Evolutionary conservation across 2,888 invertebrate species (phyloP), one percentile per base, ranked within the genome.

Genomic region (Drosophila quinaria): DNA sequence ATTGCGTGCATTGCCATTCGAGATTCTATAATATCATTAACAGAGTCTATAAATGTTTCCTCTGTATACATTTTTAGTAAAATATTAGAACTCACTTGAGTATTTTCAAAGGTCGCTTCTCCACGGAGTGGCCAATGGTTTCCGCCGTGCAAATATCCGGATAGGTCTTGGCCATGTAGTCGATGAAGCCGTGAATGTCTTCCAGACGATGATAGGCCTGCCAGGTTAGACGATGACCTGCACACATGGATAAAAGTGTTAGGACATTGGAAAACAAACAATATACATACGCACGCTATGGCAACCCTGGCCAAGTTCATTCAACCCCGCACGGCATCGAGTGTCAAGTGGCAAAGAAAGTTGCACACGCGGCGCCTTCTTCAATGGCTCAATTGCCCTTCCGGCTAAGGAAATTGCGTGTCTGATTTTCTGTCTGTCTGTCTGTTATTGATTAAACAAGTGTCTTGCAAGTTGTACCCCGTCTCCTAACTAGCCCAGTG

Each of bases 51-150:
- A 9, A n/a, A n/a, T 17, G 4, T 17, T 17, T 17, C 1, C 42
- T 22, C 13, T 29, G 29, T 13, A 22, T 13, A 22, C 6, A 44
- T 6, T 44, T 44, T 2, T 9, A 5, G 6, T 22, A 1, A 5
- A 13, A 2, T 10, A 6, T 5, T 19, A 13, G 5, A 10, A 86
- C 87, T 83, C 83, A 93, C 93, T 91, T 93, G 62, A 93, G 90
- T 15, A 96, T 94, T 94, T 96, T 96, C 11, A 97, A 93, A 2
- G 96, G 95, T 46, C 96, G 94, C 19, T 96, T 96, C 93, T 97
- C 95, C 3, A 95, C 94, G 0, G 97, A 95, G 70, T 94, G 94
- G 33, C 97, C 97, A 74, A 97, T 96, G 6, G 94, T 94, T 88
- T 94, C 94, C 0, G 96, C 95, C 0, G 95, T 95, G 74, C 97